These are phyloP conservation scores for Amiota mariae DNA, from an alignment of 2,888 invertebrate genomes.

Conservation along the genomic window DNA sequence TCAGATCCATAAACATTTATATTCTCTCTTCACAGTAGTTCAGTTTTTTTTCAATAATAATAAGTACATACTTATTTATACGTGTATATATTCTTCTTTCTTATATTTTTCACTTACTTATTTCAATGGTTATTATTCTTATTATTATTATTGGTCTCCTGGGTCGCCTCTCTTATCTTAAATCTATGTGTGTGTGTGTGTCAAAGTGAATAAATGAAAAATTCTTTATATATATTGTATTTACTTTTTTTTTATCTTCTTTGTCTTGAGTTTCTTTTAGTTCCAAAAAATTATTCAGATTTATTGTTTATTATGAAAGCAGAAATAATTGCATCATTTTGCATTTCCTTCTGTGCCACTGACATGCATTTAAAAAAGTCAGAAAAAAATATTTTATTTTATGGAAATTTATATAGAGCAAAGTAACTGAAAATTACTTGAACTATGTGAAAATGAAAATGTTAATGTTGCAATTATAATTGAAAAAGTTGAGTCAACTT, in stretches of 20 bases:
- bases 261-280: neutral
- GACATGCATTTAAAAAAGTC: neutral
- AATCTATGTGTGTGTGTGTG: neutral
- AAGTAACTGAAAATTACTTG: no score
- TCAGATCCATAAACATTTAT: neutral
- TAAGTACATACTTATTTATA: neutral
- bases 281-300: neutral
- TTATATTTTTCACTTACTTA: neutral
- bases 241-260: neutral
- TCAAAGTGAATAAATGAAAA: neutral
- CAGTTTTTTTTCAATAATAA: conserved; percentile 3
- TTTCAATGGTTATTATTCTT: neutral
- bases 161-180: neutral
- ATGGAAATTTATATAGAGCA: no score
- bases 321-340: neutral
- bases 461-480: no score
- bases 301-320: neutral
- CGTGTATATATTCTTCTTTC: neutral
- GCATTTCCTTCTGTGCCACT: conserved; percentile 16
- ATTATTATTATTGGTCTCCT: conserved; percentile 3
- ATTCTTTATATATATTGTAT: neutral
- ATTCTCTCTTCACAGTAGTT: neutral
- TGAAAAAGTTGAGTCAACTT: no score
- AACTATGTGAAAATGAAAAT: no score
- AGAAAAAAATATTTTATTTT: neutral